Evolutionary conservation across 1,140 invertebrate species (phyloP).

Genomic region (Pogonognathellus flavescens): DNA sequence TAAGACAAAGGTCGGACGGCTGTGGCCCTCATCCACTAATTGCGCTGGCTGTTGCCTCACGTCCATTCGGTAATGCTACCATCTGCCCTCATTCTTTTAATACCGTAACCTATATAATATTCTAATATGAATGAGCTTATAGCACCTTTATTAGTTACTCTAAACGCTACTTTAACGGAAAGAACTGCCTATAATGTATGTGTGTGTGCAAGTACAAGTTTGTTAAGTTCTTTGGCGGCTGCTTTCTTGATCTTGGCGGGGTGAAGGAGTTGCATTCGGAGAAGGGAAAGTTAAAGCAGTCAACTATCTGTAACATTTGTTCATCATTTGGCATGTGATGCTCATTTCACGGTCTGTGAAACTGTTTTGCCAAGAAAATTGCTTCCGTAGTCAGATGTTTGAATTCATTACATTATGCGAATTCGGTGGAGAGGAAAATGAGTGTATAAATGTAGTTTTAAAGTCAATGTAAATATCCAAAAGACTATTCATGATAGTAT

Average conservation of each 20-base stretch:
- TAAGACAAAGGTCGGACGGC: constrained; percentile 64
- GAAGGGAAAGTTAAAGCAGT: constrained; percentile 6
- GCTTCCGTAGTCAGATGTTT: constrained; percentile 33
- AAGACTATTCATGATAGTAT: neutral
- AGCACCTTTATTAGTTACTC: neutral
- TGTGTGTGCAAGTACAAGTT: neutral
- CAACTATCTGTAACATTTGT: constrained; percentile 22
- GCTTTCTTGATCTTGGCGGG: neutral
- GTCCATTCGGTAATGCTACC: constrained; percentile 63
- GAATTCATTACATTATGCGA: constrained; percentile 20
- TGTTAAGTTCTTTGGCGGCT: neutral
- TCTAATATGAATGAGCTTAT: too few species aligned
- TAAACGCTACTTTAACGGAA: neutral
- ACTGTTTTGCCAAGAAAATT: constrained; percentile 53
- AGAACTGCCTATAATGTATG: neutral
- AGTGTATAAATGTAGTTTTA: constrained; percentile 39
- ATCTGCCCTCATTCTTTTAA: constrained; percentile 47
- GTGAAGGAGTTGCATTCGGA: neutral
- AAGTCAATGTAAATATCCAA: constrained; percentile 32
- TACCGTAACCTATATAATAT: too few species aligned
- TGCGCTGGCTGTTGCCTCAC: constrained; percentile 65
- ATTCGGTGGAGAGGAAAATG: constrained; percentile 26
- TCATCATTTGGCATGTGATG: constrained; percentile 44
- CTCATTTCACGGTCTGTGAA: constrained; percentile 60
- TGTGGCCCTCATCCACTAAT: constrained; percentile 67